These are phyloP conservation scores for Panurus biarmicus DNA, from an alignment of 2,113 vertebrate species.

Conservation along the genomic window DNA sequence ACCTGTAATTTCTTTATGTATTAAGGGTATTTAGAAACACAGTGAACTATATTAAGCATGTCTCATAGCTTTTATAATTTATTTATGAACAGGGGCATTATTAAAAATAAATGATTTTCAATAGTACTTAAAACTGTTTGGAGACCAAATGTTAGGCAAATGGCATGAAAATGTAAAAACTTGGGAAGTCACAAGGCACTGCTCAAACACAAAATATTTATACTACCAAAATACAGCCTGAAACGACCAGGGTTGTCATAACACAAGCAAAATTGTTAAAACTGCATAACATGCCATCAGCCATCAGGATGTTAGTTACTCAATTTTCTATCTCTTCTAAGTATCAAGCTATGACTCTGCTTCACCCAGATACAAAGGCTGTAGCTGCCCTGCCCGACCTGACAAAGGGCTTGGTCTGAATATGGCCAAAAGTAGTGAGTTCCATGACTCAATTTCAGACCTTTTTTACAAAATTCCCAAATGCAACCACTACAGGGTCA, in stretches of 20 bases:
- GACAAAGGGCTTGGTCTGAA: not conserved
- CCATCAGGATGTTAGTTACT: not conserved
- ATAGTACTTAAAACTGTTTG: slow-evolving; percentile 64
- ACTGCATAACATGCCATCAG: not conserved
- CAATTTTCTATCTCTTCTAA: not conserved
- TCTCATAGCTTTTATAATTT: slow-evolving; percentile 60
- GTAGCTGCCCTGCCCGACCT: not conserved
- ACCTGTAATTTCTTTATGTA: slow-evolving; percentile 15
- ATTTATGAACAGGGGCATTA: slow-evolving; percentile 63
- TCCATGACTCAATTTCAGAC: not conserved
- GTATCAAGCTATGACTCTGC: not conserved
- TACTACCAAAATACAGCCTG: not conserved
- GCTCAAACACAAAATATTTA: slow-evolving; percentile 44
- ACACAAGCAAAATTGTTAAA: not conserved
- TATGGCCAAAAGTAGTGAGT: rapidly evolving
- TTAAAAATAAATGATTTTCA: slow-evolving; percentile 71
- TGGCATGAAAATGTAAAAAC: slow-evolving; percentile 54
- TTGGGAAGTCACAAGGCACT: slow-evolving; percentile 37
- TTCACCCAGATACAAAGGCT: not conserved
- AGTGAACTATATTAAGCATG: slow-evolving; percentile 35
- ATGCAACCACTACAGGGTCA: not conserved
- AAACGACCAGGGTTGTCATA: slow-evolving; percentile 27
- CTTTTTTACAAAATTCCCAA: not conserved
- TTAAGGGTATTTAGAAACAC: slow-evolving; percentile 46
- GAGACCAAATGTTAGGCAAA: slow-evolving; percentile 69